Base-by-base conservation (phyloP, 2,797 vertebrate species). In the Atherinosoma microstoma region DNA sequence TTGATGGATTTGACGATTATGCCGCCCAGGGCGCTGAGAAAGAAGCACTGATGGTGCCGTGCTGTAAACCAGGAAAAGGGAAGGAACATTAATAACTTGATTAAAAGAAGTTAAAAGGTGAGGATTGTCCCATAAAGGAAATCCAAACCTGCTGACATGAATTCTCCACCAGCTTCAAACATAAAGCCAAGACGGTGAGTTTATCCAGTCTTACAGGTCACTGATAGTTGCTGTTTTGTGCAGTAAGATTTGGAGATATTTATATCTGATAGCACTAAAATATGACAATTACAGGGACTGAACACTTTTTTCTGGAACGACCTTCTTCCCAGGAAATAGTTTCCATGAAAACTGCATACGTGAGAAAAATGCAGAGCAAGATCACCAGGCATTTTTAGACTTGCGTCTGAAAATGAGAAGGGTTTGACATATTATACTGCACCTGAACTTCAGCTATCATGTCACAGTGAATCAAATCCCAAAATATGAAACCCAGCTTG, bases 1-100 rank as follows among this genome's bases (percentile, higher is more conserved):
- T 89, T 87, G 89, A 91, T 86, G 83, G 88, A 90, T 90, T 91
- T 87, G 82, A 87, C 85, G 86, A 92, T 91, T 83, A 87, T 70
- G 85, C 82, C 75, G 86, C 91, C 90, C 85, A 85, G 85, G 89
- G 91, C 86, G 80, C 82, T 73, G 70, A 83, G 86, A 70, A 64
- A 83, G 80, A 83, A 80, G 53, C 72, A 47, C 75, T 5, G 70
- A 78, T 64, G 84, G 72, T 79, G 79, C 78, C 77, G 58, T 42
- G 71, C 63, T 77, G 79, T 79, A 73, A 75, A 75, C 67, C 72
- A 83, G 80, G 75, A 66, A 60, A 53, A 70, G 74, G 58, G 57
- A 64, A 77, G 53, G 69, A 82, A 76, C 61, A 65, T n/a, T 76
- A 76, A 82, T 76, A 73, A 73, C 80, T 84, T 89, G 67, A 91